Evolutionary conservation across 2,113 vertebrate genomes (phyloP), one percentile per base, ranked within the genome.

Genomic region (Podilymbus podiceps): DNA sequence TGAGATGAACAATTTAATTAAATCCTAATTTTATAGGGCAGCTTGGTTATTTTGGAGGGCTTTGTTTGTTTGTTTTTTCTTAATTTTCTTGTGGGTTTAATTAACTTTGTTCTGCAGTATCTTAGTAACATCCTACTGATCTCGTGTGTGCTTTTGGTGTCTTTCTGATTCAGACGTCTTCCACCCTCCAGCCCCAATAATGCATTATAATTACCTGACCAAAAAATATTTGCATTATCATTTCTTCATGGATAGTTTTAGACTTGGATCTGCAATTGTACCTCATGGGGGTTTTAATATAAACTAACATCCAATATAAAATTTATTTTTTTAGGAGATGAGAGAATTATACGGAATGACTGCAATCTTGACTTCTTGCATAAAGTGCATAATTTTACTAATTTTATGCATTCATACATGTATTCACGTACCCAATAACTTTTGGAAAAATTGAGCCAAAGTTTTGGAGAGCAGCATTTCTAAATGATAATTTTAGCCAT

Each of bases 361-460:
- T 52, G 49, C 4, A 3, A 11, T 74, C 12, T 60, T 68, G 17
- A 33, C 13, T 79, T 47, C 5, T 27, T 69, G 19, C 20, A 9
- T n/a, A 20, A 62, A 49, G 9, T 46, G 12, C 2, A 0, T 63
- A 15, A 46, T 80, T 62, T 8, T 75, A 0, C 60, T 76, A 15
- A 22, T 42, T 90, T 55, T 18, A 7, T 42, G 18, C 25, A 19
- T 86, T 66, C 12, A 21, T 38, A 0, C 44, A 7, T 23, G 3
- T 44, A 19, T 81, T 74, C 0, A 0, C 5, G 1, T 46, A 31
- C 15, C 15, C 1, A 0, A 17, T 33, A 77, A 42, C 0, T 2
- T 50, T 2, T 5, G 58, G 42, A n/a, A 71, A 66, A 91, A 68
- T 3, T 28, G 23, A 8, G 22, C 4, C 50, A 71, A 66, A 81